These are phyloP conservation scores for Tachina grossa DNA, from an alignment of 2,888 invertebrate species.

Conservation along the genomic window DNA sequence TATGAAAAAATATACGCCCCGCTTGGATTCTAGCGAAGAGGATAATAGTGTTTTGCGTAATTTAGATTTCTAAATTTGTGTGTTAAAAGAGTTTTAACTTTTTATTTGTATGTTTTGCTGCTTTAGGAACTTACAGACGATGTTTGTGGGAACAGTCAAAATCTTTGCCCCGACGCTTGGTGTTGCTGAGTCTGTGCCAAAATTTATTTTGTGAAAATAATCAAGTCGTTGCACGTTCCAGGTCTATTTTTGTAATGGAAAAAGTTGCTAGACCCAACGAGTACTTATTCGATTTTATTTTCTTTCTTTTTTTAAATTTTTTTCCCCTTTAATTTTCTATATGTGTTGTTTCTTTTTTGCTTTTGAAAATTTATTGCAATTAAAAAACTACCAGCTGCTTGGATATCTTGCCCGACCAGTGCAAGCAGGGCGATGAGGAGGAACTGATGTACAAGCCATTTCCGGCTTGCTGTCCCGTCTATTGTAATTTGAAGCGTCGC, in stretches of 20 bases:
- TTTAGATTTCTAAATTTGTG: constrained; percentile 32
- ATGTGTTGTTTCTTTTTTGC: constrained; percentile 37
- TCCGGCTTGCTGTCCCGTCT: constrained; percentile 81
- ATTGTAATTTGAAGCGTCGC: constrained; percentile 81
- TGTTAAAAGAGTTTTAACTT: neutral
- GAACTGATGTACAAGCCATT: constrained; percentile 82
- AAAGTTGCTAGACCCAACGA: constrained; percentile 82
- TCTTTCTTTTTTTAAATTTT: neutral
- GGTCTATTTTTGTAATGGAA: constrained; percentile 82
- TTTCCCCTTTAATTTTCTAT: neutral
- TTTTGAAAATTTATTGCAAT: neutral
- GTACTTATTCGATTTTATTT: constrained; percentile 75
- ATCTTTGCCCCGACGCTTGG: constrained; percentile 80
- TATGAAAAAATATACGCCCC: constrained; percentile 78
- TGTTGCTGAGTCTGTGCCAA: constrained; percentile 80
- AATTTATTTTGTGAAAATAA: constrained; percentile 82
- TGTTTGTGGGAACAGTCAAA: constrained; percentile 82
- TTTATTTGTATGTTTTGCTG: constrained; percentile 1
- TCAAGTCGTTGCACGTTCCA: constrained; percentile 80
- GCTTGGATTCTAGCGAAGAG: constrained; percentile 76
- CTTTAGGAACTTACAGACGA: constrained; percentile 80
- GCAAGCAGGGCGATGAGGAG: constrained; percentile 81
- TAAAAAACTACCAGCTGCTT: constrained; percentile 76
- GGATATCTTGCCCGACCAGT: constrained; percentile 81
- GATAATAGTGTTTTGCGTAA: constrained; percentile 78